phyloP scores from a whole-genome alignment of 2,888 invertebrate genomes.

The Dynastes hyllus region DNA sequence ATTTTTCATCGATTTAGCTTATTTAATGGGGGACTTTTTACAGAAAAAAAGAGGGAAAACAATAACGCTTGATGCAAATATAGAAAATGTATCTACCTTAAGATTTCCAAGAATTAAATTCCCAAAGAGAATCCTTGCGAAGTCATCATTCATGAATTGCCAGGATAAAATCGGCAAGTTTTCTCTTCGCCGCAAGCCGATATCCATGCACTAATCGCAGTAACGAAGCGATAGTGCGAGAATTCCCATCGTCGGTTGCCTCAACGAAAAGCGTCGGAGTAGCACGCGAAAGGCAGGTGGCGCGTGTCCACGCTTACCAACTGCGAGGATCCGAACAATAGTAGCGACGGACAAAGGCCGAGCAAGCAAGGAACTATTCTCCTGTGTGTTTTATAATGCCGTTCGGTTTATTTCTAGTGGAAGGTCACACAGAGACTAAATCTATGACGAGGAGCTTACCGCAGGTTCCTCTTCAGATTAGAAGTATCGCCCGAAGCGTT shows the following conservation, averaged over 20 bases:
- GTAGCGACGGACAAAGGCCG: conserved; percentile 23
- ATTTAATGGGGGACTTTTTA: too few species aligned
- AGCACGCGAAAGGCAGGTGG: background rate
- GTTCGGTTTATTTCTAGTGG: conserved; percentile 32
- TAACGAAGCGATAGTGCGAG: background rate
- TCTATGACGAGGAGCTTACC: conserved; percentile 30
- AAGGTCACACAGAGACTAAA: conserved; percentile 44
- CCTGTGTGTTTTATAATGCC: background rate
- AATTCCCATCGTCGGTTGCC: background rate
- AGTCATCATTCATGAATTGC: background rate
- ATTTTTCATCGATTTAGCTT: too few species aligned
- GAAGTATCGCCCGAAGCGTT: conserved; percentile 43
- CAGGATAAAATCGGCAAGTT: background rate
- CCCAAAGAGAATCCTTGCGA: background rate
- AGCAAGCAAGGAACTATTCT: conserved; percentile 1
- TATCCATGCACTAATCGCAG: background rate
- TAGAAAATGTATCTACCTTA: conserved; percentile 10
- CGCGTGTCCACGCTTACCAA: background rate
- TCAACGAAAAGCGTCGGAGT: background rate
- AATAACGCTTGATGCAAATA: background rate
- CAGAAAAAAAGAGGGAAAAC: too few species aligned
- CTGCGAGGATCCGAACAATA: conserved; percentile 13
- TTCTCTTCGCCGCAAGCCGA: background rate
- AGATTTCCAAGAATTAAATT: background rate
- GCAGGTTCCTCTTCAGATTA: conserved; percentile 37